Percentiles rank a stretch among this genome's conserved stretches.
Evolutionary conservation across 2,888 invertebrate genomes (phyloP).

Genomic region (Sinohyriopsis cumingii): DNA sequence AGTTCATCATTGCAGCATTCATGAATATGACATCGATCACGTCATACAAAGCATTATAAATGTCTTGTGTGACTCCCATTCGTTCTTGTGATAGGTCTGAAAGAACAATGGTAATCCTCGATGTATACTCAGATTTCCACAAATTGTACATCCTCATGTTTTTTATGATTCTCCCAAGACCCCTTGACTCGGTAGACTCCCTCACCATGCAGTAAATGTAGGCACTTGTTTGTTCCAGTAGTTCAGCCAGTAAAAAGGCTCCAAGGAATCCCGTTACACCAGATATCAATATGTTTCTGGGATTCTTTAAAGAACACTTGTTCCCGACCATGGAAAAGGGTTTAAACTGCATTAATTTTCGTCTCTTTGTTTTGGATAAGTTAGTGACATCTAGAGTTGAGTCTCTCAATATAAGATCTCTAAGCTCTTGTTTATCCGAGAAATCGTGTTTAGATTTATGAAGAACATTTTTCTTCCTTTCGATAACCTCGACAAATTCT

Average conservation of each 20-base stretch:
- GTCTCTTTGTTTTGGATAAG: conserved; percentile 24
- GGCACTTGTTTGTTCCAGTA: conserved; percentile 45
- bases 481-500: conserved; percentile 27
- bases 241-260: conserved; percentile 44
- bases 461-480: conserved; percentile 24
- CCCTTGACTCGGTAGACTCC: conserved; percentile 43
- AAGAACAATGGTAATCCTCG: conserved; percentile 46
- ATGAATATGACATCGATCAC: conserved; percentile 48
- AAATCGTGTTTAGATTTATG: conserved; percentile 16
- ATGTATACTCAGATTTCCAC: conserved; percentile 45
- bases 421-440: conserved; percentile 26
- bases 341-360: conserved; percentile 33
- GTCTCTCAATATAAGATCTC: conserved; percentile 40
- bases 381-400: conserved; percentile 28
- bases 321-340: conserved; percentile 23
- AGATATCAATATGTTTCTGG: conserved; percentile 47
- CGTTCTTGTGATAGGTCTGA: conserved; percentile 46
- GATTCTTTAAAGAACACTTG: conserved; percentile 20
- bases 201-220: conserved; percentile 54
- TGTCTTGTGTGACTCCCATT: conserved; percentile 48
- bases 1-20: conserved; percentile 56
- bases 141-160: conserved; percentile 50
- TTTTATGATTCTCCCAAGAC: conserved; percentile 46
- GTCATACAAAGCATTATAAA: conserved; percentile 40
- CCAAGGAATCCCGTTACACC: conserved; percentile 55